Evolutionary conservation across 2,888 invertebrate species (phyloP), one percentile per base, ranked within the genome.

Genomic region (Sabatieria punctata): DNA sequence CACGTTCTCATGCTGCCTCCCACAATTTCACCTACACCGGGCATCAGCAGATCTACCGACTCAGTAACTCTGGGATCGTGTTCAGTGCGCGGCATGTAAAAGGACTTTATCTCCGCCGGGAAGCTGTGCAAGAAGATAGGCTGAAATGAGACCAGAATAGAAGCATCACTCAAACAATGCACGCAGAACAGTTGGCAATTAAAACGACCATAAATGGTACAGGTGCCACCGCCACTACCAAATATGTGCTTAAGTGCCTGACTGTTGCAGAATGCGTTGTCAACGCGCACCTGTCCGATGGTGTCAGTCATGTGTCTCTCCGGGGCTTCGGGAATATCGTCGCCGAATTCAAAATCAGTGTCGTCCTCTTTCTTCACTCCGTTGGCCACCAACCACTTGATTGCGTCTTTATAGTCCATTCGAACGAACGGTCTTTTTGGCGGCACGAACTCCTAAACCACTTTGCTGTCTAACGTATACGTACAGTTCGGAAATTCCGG

Each of bases 1-100:
- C 78, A 80, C 55, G 84, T 89, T 82, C 97, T 91, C 95, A 99
- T 97, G 1, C 93, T 95, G 0, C 93, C 95, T 15, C 95, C 95
- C 8, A 95, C 82, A 59, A 95, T 93, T 72, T 97, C 95, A 0
- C 95, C 97, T 4, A 97, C 95, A 60, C 85, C 85, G 1, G 97
- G 97, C 73, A 99, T 75, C 47, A 99, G 72, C 18, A 97, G 79
- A 67, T 99, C 97, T 6, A 97, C 95, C 33, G 93, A 93, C 70
- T 97, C 95, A 0, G 97, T 97, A n/a, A 97, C 73, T 4, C 77
- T 71, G 0, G 60, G 58, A 70, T 93, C 83, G 52, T 89, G 88
- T 0, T 75, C 70, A 63, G 89, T 91, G 44, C 80, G 78, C 22
- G 59, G 76, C 97, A 99, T 97, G 71, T 97, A 99, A 72, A 99